phyloP scores from a whole-genome alignment of 2,888 invertebrate genomes.

The Agrochola litura region DNA sequence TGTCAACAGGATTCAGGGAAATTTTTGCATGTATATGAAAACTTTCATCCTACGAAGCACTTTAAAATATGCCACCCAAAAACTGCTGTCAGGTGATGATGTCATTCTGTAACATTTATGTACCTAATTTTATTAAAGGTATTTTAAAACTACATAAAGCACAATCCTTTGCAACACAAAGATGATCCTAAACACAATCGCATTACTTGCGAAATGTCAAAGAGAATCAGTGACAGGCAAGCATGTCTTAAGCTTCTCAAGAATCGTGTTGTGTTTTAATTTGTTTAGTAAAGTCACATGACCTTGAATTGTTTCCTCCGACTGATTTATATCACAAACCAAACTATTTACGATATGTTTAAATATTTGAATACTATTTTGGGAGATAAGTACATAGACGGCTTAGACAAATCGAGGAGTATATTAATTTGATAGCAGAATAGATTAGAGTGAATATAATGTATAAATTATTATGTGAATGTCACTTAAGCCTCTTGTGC shows the following conservation, averaged over 20 bases:
- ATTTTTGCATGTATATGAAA: not conserved
- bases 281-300: slow-evolving; percentile 45
- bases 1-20: too few species aligned
- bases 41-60: too few species aligned
- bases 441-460: not conserved
- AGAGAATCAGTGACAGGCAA: slow-evolving; percentile 4
- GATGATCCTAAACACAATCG: not conserved
- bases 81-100: not conserved
- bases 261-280: slow-evolving; percentile 36
- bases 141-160: not conserved
- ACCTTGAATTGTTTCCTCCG: slow-evolving; percentile 57
- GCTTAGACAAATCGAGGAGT: not conserved
- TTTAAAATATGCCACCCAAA: not conserved
- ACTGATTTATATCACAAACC: slow-evolving; percentile 29
- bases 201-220: slow-evolving; percentile 21
- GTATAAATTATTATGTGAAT: not conserved
- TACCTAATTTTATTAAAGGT: not conserved
- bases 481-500: not conserved
- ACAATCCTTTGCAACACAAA: not conserved
- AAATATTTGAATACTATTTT: slow-evolving; percentile 37
- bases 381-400: not conserved
- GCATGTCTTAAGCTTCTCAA: not conserved
- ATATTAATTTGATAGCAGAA: not conserved
- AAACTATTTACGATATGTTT: slow-evolving; percentile 41
- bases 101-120: not conserved